These are phyloP conservation scores for Desmodus rotundus DNA, from an alignment of 2,113 vertebrate species.

Conservation along the genomic window DNA sequence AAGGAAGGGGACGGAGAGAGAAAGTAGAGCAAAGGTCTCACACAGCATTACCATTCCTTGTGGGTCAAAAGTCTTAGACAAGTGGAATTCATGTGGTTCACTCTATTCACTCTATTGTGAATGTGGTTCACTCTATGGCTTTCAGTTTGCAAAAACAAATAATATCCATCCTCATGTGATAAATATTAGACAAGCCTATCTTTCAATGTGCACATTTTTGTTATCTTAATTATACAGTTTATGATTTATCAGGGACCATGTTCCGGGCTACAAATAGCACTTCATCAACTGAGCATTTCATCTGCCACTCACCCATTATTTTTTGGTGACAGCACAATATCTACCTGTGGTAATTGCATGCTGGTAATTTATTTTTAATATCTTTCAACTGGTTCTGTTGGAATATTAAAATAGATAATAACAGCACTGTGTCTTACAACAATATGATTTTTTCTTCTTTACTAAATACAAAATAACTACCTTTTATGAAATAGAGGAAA, in stretches of 20 bases:
- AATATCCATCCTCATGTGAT: neutral
- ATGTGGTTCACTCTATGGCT: too few species aligned
- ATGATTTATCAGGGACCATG: neutral
- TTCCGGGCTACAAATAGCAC: slow-evolving; percentile 6
- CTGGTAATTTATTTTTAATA: slow-evolving; percentile 69
- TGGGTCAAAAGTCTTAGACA: neutral
- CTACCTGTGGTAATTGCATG: slow-evolving; percentile 48
- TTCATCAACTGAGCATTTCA: neutral
- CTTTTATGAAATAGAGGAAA: slow-evolving; percentile 36
- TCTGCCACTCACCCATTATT: slow-evolving; percentile 53
- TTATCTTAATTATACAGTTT: slow-evolving; percentile 40
- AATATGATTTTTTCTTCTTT: slow-evolving; percentile 40
- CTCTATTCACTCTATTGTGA: too few species aligned
- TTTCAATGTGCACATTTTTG: neutral
- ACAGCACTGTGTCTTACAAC: slow-evolving; percentile 34
- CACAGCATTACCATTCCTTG: neutral
- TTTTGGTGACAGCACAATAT: slow-evolving; percentile 54
- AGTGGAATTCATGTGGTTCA: neutral
- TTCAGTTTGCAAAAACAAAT: too few species aligned
- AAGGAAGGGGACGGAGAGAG: neutral
- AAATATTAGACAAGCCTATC: neutral
- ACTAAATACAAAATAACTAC: slow-evolving; percentile 34
- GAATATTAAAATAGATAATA: slow-evolving; percentile 66
- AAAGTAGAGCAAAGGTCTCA: neutral
- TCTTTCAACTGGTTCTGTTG: slow-evolving; percentile 47